Evolutionary conservation across 2,888 invertebrate species (phyloP), one percentile per base, ranked within the genome.

Genomic region (Osmoderma eremita): DNA sequence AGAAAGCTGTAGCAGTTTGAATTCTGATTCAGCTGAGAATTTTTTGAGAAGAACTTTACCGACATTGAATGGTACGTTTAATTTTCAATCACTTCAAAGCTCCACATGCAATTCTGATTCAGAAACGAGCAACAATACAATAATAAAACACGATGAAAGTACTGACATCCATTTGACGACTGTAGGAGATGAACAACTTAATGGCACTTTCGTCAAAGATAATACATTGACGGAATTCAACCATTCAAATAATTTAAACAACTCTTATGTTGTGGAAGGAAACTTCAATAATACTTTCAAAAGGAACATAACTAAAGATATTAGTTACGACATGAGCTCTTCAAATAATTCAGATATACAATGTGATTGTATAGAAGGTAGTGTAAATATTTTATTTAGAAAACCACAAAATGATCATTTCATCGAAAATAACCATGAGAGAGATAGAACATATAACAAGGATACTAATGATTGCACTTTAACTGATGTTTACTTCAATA

Each of bases 1-100:
- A 1, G 81, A 79, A 68, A 81, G 81, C 70, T 80, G 77, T 67
- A 79, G 79, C 63, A 81, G 80, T 70, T 71, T 81, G 36, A 80
- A 77, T 71, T 79, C 80, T 0, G 81, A 82, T 71, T 76, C 75
- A 6, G 78, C 80, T 1, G 81, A 81, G 69, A 77, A 73, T 69
- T 81, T 81, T 72, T 69, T 80, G 53, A 77, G 76, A 63, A 78
- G 77, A 69, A 76, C 79, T 5, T 73, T 77, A 22, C 54, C 69
- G 0, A 66, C 67, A 17, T 66, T 69, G 15, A 71, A 70, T 56
- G 69, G 64, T 18, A 74, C 73, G 8, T 72, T 67, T 48, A 61
- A 15, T 15, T 17, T 61, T 17, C 70, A 67, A 48, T 70, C 71
- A 69, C 63, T 56, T 24, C 50, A 38, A 5, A 56, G 39, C 41